Base-by-base conservation (phyloP, 2,888 invertebrate genomes). In the Bimastos eiseni region DNA sequence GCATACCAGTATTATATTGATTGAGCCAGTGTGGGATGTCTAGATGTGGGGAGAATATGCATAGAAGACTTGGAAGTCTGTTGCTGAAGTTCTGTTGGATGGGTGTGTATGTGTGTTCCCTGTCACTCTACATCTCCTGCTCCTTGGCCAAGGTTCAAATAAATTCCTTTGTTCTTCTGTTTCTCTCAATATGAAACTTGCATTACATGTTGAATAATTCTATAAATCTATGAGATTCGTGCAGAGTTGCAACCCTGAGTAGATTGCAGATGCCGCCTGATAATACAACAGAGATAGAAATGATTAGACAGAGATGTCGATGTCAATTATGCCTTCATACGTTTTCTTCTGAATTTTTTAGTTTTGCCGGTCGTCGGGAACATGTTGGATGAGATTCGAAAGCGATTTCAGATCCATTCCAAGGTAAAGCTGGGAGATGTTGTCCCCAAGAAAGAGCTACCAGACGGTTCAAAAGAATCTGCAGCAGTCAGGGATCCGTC, bases 391-490 rank as follows among this genome's bases (percentile, higher is more conserved):
- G 97, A 97, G 89, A 96, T 97, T 92, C 96, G 98, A 41, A 96
- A 96, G 2, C 96, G 97, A 93, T 98, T 97, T 97, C 96, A 96
- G 91, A 97, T 98, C 93, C 96, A 97, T 30, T 96, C 97, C 93
- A 96, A 96, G 37, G 86, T 86, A 17, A 86, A 86, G 34, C 6
- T 24, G 34, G 86, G 37, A 34, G 86, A 36, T 36, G 37, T 86
- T 11, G 34, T 37, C 6, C 24, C 37, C 0, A 34, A 86, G 37
- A 37, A 86, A 36, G 86, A 34, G 24, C 19, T 86, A 86, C 36
- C 37, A 34, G 86, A 86, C n/a, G 17, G 36, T 37, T 86, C n/a
- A 24, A 86, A 86, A 24, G 86, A 86, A 15, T 24, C 86, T 34
- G 36, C 36, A 86, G 37, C 70, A 70, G 30, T 36, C 37, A 86